Base-by-base conservation (phyloP, 2,888 invertebrate species). In the Patella ulyssiponensis region DNA sequence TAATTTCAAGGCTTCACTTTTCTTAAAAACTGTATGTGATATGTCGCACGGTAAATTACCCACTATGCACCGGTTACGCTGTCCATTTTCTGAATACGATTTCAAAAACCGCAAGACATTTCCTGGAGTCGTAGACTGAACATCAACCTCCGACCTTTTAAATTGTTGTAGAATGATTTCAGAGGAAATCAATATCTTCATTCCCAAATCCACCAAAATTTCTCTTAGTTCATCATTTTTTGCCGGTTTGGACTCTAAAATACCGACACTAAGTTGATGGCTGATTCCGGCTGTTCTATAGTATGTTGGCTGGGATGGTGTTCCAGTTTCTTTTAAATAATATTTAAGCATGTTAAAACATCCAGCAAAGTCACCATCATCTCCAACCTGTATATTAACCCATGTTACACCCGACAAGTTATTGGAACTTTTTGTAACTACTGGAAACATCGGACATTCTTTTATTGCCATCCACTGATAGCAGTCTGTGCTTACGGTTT, bases 181-280 rank as follows among this genome's bases (percentile, higher is more conserved):
- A 27, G 77, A 77, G 1, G 78, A 33, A 17, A 75, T 69, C 17
- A 80, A 44, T 51, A 80, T 64, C 54, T 79, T 80, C 80, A 79
- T 80, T 73, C 73, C 73, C n/a, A 80, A 9, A 44, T 69, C 64
- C 64, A 72, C 73, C 56, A 80, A 53, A 27, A 80, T 51, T 3
- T 23, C 14, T 53, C 27, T 33, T n/a, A 75, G 33, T 44, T 9
- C 9, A 44, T 9, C 44, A 44, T 9, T 5, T 44, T 44, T 44
- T 44, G 9, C 44, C 44, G 7, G 9, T 9, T 44, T 7, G 1
- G 7, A 7, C 44, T 44, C 44, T 7, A 7, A 44, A 44, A 44
- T 44, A 4, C 44, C 44, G 11, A 23, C 11, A 64, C 2, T 7
- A 12, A 3, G 64, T 3, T n/a, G 3, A 11, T 64, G 20, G 23